Evolutionary conservation across 2,888 invertebrate genomes (phyloP).

Genomic region (Drosophila aldrichi): DNA sequence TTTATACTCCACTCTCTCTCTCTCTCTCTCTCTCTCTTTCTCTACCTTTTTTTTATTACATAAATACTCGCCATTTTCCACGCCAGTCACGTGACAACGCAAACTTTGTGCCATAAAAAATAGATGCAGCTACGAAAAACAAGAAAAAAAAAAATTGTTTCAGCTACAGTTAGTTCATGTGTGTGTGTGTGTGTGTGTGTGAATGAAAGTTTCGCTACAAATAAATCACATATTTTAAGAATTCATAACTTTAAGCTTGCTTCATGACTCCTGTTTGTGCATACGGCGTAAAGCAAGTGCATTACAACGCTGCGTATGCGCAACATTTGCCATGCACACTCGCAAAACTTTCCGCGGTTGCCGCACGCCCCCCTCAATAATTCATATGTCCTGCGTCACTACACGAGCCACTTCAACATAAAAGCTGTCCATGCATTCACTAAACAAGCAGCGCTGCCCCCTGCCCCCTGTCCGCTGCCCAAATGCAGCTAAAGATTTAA

Average conservation of each 20-base stretch:
- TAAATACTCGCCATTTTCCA: slow-evolving; percentile 58
- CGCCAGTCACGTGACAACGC: slow-evolving; percentile 68
- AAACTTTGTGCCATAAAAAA: slow-evolving; percentile 47
- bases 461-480: too few relatives aligned
- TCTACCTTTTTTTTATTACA: slow-evolving; percentile 37
- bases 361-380: slow-evolving; percentile 49
- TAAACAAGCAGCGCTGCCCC: neutral
- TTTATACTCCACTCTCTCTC: neutral
- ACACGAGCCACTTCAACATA: slow-evolving; percentile 26
- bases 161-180: slow-evolving; percentile 15
- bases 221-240: slow-evolving; percentile 80
- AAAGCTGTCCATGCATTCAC: slow-evolving; percentile 25
- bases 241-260: slow-evolving; percentile 80
- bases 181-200: slow-evolving; percentile 8
- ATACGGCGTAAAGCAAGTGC: slow-evolving; percentile 18
- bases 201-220: slow-evolving; percentile 52
- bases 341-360: slow-evolving; percentile 58
- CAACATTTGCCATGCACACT: slow-evolving; percentile 52
- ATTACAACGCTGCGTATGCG: slow-evolving; percentile 57
- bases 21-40: neutral
- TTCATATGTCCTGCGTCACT: slow-evolving; percentile 45
- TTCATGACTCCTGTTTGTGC: slow-evolving; percentile 69
- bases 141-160: slow-evolving; percentile 27
- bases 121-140: slow-evolving; percentile 23
- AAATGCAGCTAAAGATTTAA: neutral